These are phyloP conservation scores for Rallus limicola DNA, from an alignment of 2,113 vertebrate species.

Conservation along the genomic window DNA sequence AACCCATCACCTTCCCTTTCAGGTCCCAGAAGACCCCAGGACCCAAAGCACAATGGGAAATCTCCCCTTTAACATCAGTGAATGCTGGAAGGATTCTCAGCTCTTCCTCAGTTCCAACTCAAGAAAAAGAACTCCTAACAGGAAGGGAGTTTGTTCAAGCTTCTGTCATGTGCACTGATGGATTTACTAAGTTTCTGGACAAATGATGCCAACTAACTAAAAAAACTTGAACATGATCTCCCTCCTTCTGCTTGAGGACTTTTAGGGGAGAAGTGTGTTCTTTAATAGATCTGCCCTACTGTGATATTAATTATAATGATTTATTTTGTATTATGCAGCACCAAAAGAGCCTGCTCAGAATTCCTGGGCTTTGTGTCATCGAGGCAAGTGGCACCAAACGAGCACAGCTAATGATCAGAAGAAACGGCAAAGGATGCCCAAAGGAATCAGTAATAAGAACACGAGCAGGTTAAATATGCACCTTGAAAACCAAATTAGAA, in stretches of 20 bases:
- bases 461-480: background rate
- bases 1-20: background rate
- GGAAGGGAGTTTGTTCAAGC: background rate
- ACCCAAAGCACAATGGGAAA: background rate
- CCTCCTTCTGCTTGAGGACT: background rate
- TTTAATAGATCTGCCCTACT: background rate
- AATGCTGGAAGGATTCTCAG: background rate
- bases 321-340: background rate
- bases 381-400: background rate
- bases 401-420: background rate
- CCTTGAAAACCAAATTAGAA: background rate
- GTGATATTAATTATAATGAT: background rate
- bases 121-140: background rate
- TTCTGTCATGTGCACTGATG: accelerated
- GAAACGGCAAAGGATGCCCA: background rate
- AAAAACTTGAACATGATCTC: background rate
- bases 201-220: background rate
- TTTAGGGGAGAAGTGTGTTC: background rate
- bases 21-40: accelerated
- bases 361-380: accelerated
- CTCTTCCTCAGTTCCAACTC: background rate
- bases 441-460: background rate
- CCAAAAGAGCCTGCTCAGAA: background rate
- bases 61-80: background rate
- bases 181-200: background rate